Conservation (phyloP, 2,888 invertebrate genomes). For the Melipona bicolor region DNA sequence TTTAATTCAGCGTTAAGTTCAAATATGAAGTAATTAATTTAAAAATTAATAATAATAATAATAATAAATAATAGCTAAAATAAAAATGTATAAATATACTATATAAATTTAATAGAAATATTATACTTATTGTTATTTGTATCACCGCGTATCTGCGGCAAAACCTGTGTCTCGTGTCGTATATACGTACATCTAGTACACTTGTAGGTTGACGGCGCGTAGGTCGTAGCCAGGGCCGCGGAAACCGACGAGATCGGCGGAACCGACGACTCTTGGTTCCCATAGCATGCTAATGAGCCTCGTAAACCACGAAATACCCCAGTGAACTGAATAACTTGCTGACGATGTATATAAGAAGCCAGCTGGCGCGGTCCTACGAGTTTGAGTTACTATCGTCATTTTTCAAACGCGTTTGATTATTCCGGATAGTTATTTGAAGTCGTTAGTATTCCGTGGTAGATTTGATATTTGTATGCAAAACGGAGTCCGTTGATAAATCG, state of each 20-base stretch:
- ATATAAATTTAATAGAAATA: too few relatives aligned
- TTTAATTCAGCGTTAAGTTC: too few relatives aligned
- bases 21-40: too few relatives aligned
- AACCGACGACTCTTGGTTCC: conserved; percentile 58
- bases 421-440: background rate
- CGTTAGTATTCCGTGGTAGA: background rate
- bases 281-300: conserved; percentile 75
- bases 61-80: too few relatives aligned
- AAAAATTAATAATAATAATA: too few relatives aligned
- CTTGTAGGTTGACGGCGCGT: conserved; percentile 27
- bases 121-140: background rate
- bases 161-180: background rate
- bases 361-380: background rate
- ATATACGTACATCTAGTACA: too few relatives aligned
- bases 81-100: too few relatives aligned
- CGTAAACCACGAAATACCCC: conserved; percentile 61
- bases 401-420: background rate
- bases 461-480: background rate
- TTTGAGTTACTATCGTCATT: background rate
- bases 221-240: conserved; percentile 30
- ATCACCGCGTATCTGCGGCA: background rate
- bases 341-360: conserved; percentile 28
- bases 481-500: background rate
- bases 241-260: conserved; percentile 44
- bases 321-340: conserved; percentile 65